Percentiles rank a stretch among this genome's conserved stretches.
Conservation (phyloP, 2,797 vertebrate species). For the Gobionotothen gibberifrons region DNA sequence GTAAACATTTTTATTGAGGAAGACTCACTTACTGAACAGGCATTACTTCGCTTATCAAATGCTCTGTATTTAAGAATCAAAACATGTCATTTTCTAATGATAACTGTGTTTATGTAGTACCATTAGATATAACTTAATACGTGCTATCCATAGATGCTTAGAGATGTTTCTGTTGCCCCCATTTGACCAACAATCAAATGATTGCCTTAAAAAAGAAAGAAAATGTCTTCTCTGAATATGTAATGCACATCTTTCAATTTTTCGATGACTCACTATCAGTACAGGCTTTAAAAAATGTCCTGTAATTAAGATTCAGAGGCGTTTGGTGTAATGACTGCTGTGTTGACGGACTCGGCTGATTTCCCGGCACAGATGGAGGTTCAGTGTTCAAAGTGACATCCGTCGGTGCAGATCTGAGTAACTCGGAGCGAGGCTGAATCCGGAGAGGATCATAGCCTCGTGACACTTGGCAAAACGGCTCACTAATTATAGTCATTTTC, state of each 20-base stretch:
- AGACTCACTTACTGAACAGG: too few species aligned
- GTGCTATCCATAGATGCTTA: not conserved
- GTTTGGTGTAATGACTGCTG: constrained; percentile 31
- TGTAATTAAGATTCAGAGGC: constrained; percentile 16
- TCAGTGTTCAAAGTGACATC: constrained; percentile 43
- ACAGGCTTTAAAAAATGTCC: constrained; percentile 10
- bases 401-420: constrained; percentile 52
- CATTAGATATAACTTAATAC: too few species aligned
- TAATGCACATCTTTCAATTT: not conserved
- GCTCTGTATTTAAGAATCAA: too few species aligned
- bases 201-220: not conserved
- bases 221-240: constrained; percentile 5
- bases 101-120: not conserved
- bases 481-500: constrained; percentile 83
- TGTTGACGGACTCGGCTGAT: constrained; percentile 39
- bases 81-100: too few species aligned
- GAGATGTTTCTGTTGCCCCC: not conserved
- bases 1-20: too few species aligned
- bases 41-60: too few species aligned
- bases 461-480: constrained; percentile 76
- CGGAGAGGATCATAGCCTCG: constrained; percentile 63
- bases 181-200: not conserved
- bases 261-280: not conserved
- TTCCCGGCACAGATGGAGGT: constrained; percentile 40
- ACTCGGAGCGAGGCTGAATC: constrained; percentile 57